These are phyloP conservation scores for Leptobrachium ailaonicum DNA, from an alignment of 2,113 vertebrate genomes.

Conservation along the genomic window DNA sequence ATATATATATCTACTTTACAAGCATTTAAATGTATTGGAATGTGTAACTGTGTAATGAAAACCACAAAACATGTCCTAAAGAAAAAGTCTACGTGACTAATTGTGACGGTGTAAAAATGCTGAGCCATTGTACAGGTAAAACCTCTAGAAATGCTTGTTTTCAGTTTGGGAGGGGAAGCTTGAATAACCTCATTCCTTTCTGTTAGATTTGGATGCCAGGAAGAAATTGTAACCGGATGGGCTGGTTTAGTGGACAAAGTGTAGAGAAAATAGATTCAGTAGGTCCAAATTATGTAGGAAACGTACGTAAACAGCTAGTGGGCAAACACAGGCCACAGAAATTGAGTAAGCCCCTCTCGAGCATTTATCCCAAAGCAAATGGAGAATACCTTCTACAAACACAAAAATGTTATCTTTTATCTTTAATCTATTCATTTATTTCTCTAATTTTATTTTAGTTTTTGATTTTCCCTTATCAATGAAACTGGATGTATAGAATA, in stretches of 20 bases:
- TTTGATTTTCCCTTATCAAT: too few relatives aligned
- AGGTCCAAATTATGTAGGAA: not conserved
- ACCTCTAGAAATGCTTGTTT: slow-evolving; percentile 23
- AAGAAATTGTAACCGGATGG: slow-evolving; percentile 1
- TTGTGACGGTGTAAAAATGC: slow-evolving; percentile 5
- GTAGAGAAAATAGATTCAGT: not conserved
- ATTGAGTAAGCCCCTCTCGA: not conserved
- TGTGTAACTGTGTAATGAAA: not conserved
- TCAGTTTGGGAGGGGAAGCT: not conserved
- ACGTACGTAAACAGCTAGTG: not conserved
- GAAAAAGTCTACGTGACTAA: slow-evolving; percentile 9
- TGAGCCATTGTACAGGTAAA: not conserved
- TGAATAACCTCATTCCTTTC: slow-evolving; percentile 39
- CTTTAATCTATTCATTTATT: too few relatives aligned
- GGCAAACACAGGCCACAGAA: not conserved
- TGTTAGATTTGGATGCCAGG: not conserved
- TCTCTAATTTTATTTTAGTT: too few relatives aligned
- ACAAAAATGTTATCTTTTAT: too few relatives aligned
- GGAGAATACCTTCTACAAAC: too few relatives aligned
- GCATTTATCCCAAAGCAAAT: not conserved
- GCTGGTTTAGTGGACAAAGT: slow-evolving; percentile 27
- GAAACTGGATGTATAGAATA: too few relatives aligned
- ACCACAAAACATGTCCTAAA: not conserved
- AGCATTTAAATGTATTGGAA: too few relatives aligned
- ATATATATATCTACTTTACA: too few relatives aligned